phyloP scores from a whole-genome alignment of 2,113 vertebrate genomes.

The Myodes glareolus region DNA sequence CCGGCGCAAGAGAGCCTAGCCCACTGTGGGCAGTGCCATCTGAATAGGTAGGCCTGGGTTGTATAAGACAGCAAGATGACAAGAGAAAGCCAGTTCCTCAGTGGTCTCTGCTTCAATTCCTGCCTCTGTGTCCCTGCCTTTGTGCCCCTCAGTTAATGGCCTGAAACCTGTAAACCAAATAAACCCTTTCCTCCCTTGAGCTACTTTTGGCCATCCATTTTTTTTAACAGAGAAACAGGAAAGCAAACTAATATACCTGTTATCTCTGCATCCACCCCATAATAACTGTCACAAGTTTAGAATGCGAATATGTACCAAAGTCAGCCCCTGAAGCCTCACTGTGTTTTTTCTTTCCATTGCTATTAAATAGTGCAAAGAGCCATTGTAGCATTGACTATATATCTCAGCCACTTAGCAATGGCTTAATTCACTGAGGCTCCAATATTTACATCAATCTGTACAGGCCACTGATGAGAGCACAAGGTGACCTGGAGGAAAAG shows the following conservation, averaged over 20 bases:
- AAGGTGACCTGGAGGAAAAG: not conserved
- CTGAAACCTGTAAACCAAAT: not conserved
- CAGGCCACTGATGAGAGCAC: not conserved
- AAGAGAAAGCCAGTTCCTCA: not conserved
- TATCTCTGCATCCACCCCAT: not conserved
- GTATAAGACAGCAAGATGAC: not conserved
- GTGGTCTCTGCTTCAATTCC: not conserved
- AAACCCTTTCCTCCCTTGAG: not conserved
- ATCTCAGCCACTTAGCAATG: not conserved
- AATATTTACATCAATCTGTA: conserved; percentile 9
- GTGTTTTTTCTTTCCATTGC: not conserved
- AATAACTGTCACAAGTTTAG: not conserved
- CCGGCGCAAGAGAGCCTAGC: not conserved
- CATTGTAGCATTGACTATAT: not conserved
- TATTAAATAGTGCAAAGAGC: not conserved
- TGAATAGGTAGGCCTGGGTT: not conserved
- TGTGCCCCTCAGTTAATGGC: not conserved
- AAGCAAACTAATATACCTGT: not conserved
- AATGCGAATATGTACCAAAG: not conserved
- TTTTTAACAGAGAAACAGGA: not conserved
- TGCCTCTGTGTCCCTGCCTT: not conserved
- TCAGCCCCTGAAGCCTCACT: not conserved
- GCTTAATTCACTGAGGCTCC: not conserved
- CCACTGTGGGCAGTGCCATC: not conserved
- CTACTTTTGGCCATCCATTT: not conserved